A percentile compares a stretch with the other conserved stretches of the same genome.
These are phyloP conservation scores for Chloroceryle amazona DNA, from an alignment of 2,797 vertebrate genomes.

Conservation along the genomic window DNA sequence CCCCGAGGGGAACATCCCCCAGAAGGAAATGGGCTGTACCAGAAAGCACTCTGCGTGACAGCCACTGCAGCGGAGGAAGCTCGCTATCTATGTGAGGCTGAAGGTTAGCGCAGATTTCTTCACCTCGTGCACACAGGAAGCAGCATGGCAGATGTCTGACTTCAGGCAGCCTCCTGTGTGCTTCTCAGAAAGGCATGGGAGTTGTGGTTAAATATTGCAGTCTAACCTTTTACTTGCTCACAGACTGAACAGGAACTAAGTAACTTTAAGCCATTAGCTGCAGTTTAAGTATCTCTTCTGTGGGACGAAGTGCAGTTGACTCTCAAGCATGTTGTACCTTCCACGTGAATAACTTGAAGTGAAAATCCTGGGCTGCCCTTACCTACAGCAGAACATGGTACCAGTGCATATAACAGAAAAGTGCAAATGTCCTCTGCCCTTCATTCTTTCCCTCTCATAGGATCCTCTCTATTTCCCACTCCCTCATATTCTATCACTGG, in stretches of 20 bases:
- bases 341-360: background rate
- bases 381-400: background rate
- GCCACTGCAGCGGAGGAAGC: background rate
- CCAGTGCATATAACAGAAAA: background rate
- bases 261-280: constrained; percentile 1
- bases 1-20: background rate
- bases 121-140: background rate
- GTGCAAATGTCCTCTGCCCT: background rate
- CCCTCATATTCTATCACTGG: background rate
- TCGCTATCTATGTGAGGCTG: background rate
- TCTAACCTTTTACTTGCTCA: background rate
- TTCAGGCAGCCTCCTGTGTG: background rate
- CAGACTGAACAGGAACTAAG: background rate
- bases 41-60: background rate
- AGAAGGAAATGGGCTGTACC: background rate
- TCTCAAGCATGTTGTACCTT: background rate
- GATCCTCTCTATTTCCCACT: background rate
- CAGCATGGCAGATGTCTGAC: background rate
- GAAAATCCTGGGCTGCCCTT: background rate
- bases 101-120: background rate
- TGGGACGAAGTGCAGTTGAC: background rate
- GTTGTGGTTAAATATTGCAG: constrained; percentile 23
- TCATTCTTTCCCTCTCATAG: background rate
- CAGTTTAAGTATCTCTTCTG: constrained; percentile 8
- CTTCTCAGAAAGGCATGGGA: background rate